A percentile compares a stretch with the other conserved stretches of the same genome.
These are phyloP conservation scores for Cheirogaleus major DNA, from an alignment of 2,797 vertebrate species.

Conservation along the genomic window DNA sequence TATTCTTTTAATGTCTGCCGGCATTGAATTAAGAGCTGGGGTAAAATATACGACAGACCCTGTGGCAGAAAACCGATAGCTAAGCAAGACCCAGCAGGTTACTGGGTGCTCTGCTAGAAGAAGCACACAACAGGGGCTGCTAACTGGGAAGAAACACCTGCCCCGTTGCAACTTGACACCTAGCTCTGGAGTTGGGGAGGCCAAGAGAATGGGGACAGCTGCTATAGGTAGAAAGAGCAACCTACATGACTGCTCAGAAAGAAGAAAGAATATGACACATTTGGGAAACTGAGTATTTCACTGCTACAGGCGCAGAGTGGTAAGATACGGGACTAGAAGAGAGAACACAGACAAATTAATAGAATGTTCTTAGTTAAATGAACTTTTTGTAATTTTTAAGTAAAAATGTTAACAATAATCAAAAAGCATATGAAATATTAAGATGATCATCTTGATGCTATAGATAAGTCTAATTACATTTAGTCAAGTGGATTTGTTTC, in stretches of 20 bases:
- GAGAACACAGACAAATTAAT: not conserved
- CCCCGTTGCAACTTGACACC: not conserved
- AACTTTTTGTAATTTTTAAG: not conserved
- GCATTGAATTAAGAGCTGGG: not conserved
- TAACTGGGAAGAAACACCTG: not conserved
- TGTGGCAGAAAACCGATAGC: not conserved
- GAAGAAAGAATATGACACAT: not conserved
- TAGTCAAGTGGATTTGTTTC: not conserved
- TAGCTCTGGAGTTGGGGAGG: not conserved
- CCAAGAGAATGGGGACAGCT: not conserved
- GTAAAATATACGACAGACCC: not conserved
- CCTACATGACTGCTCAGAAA: not conserved
- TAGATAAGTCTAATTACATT: not conserved
- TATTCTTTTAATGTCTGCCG: not conserved
- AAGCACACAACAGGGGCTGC: not conserved
- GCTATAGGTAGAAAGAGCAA: not conserved
- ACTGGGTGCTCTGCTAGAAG: not conserved
- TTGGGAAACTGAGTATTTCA: not conserved
- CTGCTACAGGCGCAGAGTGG: not conserved
- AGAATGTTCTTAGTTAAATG: not conserved
- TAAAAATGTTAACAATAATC: not conserved
- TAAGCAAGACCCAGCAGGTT: not conserved
- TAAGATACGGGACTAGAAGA: not conserved
- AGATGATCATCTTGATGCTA: not conserved
- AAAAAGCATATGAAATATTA: not conserved